These are phyloP conservation scores for Channa maculata DNA, from an alignment of 2,113 vertebrate genomes.

Conservation along the genomic window DNA sequence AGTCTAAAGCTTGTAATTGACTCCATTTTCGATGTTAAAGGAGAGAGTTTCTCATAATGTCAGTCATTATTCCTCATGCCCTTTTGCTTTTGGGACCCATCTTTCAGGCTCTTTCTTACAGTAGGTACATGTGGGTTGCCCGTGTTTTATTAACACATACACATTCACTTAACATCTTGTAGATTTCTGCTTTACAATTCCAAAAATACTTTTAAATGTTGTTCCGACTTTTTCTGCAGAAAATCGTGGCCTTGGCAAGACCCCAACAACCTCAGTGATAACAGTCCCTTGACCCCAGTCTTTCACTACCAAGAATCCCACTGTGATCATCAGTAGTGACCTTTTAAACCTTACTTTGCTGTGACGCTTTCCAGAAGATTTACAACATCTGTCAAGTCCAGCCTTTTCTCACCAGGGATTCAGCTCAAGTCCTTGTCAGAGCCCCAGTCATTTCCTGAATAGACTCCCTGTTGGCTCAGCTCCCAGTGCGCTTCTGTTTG, in stretches of 20 bases:
- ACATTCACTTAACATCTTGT: no score
- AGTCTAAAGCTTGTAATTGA: conserved; percentile 22
- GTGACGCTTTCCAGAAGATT: conserved; percentile 61
- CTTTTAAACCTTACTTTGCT: conserved; percentile 64
- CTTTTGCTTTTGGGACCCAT: neutral
- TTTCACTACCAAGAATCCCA: conserved; percentile 14
- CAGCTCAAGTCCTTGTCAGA: conserved; percentile 60
- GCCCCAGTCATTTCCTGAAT: conserved; percentile 41
- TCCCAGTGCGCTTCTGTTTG: conserved; percentile 16
- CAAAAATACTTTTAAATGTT: neutral
- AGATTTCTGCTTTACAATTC: no score
- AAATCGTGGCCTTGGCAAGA: conserved; percentile 22
- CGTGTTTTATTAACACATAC: neutral
- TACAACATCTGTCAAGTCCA: conserved; percentile 70
- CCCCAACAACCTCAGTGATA: conserved; percentile 43
- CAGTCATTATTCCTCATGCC: conserved; percentile 1
- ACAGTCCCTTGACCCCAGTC: conserved; percentile 36
- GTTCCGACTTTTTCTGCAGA: neutral
- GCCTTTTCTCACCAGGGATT: conserved; percentile 67
- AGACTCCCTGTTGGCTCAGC: conserved; percentile 47
- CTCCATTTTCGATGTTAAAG: conserved; percentile 18
- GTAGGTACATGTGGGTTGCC: neutral
- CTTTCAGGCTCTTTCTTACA: neutral
- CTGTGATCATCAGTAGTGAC: conserved; percentile 44
- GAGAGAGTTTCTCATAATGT: neutral